Evolutionary conservation across 2,888 invertebrate species (phyloP).

Genomic region (Timandra comae): DNA sequence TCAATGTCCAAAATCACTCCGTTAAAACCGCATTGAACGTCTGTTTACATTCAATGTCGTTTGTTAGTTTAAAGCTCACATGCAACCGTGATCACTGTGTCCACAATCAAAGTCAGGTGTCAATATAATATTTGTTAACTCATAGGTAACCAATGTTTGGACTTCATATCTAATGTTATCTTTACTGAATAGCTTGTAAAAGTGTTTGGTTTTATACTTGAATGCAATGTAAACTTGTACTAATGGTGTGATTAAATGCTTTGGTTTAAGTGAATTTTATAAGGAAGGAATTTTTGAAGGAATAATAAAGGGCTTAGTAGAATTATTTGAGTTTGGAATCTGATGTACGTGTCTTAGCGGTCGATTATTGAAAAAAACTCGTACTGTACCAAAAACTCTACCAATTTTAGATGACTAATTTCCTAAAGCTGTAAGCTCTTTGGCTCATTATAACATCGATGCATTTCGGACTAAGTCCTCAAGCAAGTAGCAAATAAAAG

Average conservation of each 20-base stretch:
- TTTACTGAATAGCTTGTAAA: slow-evolving; percentile 11
- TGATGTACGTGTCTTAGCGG: too few relatives aligned
- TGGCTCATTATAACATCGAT: too few relatives aligned
- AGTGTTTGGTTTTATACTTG: slow-evolving; percentile 5
- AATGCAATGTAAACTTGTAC: background rate
- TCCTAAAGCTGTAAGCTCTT: too few relatives aligned
- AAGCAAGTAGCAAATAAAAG: too few relatives aligned
- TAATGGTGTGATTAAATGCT: background rate
- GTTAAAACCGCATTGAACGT: slow-evolving; percentile 7
- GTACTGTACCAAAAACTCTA: too few relatives aligned
- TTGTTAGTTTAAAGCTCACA: slow-evolving; percentile 7
- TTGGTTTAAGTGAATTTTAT: too few relatives aligned
- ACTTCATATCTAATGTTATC: slow-evolving; percentile 24
- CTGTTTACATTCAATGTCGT: slow-evolving; percentile 9
- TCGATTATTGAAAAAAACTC: too few relatives aligned
- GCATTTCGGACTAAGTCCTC: too few relatives aligned
- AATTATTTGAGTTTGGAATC: too few relatives aligned
- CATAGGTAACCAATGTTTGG: slow-evolving; percentile 19
- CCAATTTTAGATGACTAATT: too few relatives aligned
- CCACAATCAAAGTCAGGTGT: slow-evolving; percentile 1
- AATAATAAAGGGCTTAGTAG: too few relatives aligned
- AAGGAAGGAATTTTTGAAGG: too few relatives aligned
- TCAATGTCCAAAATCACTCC: background rate
- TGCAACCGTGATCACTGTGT: slow-evolving; percentile 9
- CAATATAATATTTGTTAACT: slow-evolving; percentile 5